These are phyloP conservation scores for Listronotus oregonensis DNA, from an alignment of 1,140 invertebrate species.

Conservation along the genomic window DNA sequence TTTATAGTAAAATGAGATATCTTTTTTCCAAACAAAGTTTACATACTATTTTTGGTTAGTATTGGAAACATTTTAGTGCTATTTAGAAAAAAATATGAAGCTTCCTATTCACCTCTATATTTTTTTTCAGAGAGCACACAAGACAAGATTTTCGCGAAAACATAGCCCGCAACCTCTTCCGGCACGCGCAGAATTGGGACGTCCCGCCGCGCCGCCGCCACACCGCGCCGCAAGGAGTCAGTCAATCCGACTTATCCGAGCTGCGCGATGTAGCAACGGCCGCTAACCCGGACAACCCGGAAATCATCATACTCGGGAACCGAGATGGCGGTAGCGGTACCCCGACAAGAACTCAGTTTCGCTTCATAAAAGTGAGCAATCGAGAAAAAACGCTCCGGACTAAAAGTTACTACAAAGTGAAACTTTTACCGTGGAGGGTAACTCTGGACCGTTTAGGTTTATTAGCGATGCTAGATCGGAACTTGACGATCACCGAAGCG, in stretches of 20 bases:
- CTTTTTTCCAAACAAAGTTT: too few relatives aligned
- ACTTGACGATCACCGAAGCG: slow-evolving; percentile 85
- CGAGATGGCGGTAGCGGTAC: slow-evolving; percentile 22
- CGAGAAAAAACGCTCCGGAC: slow-evolving; percentile 36
- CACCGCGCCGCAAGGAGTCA: slow-evolving; percentile 14
- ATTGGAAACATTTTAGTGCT: too few relatives aligned
- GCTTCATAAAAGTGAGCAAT: slow-evolving; percentile 26
- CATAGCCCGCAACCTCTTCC: slow-evolving; percentile 4
- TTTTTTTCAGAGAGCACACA: slow-evolving; percentile 2
- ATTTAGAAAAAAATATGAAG: too few relatives aligned
- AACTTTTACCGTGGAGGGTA: slow-evolving; percentile 77
- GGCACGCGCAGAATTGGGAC: slow-evolving; percentile 24
- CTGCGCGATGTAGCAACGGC: slow-evolving; percentile 21
- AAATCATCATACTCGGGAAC: slow-evolving; percentile 23
- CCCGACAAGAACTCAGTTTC: slow-evolving; percentile 21
- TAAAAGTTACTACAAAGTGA: slow-evolving; percentile 72
- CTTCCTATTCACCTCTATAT: too few relatives aligned
- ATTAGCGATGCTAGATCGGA: slow-evolving; percentile 91
- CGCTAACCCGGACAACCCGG: slow-evolving; percentile 26
- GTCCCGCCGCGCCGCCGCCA: slow-evolving; percentile 1
- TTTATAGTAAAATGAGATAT: too few relatives aligned
- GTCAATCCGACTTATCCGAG: slow-evolving; percentile 13
- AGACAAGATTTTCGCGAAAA: slow-evolving; percentile 19
- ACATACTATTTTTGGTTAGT: too few relatives aligned
- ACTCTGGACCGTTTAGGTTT: slow-evolving; percentile 91